Conservation (phyloP, 1,140 invertebrate species). For the Chrysopa pallens region DNA sequence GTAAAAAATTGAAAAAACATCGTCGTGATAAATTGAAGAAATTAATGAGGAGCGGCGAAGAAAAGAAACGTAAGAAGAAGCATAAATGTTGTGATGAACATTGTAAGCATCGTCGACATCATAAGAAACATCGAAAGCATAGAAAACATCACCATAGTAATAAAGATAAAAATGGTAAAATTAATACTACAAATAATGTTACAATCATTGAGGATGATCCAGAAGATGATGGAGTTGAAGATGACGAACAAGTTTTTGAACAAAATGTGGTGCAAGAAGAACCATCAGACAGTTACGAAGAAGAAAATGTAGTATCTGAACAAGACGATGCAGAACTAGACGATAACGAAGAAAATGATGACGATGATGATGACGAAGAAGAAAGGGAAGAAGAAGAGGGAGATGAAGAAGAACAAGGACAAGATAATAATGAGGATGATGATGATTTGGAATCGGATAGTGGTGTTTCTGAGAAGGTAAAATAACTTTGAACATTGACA, state of each 20-base stretch:
- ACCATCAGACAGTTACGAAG: not conserved
- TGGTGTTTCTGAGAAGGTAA: slow-evolving; percentile 7
- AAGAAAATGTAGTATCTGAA: slow-evolving; percentile 7
- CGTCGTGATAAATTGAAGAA: slow-evolving; percentile 44
- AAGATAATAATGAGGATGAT: slow-evolving; percentile 22
- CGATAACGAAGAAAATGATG: slow-evolving; percentile 7
- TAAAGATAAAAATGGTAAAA: slow-evolving; percentile 7
- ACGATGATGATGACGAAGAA: slow-evolving; percentile 6
- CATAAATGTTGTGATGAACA: slow-evolving; percentile 50
- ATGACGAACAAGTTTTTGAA: not conserved
- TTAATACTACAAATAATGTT: not conserved
- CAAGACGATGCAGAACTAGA: slow-evolving; percentile 10
- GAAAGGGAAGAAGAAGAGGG: slow-evolving; percentile 18
- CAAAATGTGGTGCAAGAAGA: not conserved
- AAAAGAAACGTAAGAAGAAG: slow-evolving; percentile 47
- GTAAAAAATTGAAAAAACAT: slow-evolving; percentile 50
- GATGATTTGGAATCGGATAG: slow-evolving; percentile 20
- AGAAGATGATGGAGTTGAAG: not conserved
- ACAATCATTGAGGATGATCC: not conserved
- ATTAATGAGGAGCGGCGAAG: slow-evolving; percentile 22
- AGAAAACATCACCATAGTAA: slow-evolving; percentile 49
- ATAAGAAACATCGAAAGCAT: slow-evolving; percentile 59
- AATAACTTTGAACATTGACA: no score
- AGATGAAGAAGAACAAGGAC: slow-evolving; percentile 18
- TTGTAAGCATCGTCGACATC: slow-evolving; percentile 50